Conservation (phyloP, 2,888 invertebrate genomes). For the Cheilosia vernalis region DNA sequence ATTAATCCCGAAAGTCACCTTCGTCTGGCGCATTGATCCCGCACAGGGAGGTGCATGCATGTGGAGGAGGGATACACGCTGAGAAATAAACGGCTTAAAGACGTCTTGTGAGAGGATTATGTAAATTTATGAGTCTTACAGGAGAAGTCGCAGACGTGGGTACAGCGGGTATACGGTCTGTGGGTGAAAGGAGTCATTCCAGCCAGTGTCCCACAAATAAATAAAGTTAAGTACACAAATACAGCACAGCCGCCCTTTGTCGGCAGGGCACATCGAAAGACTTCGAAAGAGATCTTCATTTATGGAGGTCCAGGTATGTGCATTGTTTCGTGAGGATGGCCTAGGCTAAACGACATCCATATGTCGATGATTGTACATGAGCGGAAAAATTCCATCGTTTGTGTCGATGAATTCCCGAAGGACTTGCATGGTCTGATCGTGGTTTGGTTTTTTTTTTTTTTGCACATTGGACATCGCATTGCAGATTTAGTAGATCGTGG, state of each 20-base stretch:
- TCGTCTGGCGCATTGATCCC: conserved; percentile 73
- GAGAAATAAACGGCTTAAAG: conserved; percentile 15
- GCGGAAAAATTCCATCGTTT: conserved; percentile 52
- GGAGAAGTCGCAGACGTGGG: conserved; percentile 32
- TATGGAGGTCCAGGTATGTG: conserved; percentile 40
- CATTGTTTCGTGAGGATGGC: conserved; percentile 29
- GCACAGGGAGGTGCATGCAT: conserved; percentile 9
- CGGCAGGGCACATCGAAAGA: conserved; percentile 48
- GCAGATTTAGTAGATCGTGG: conserved; percentile 4
- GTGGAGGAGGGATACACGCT: conserved; percentile 18
- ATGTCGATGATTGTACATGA: conserved; percentile 37
- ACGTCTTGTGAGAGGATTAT: conserved; percentile 57
- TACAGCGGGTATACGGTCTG: background rate
- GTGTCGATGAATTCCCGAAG: conserved; percentile 25
- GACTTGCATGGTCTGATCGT: background rate
- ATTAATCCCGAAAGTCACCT: conserved; percentile 64
- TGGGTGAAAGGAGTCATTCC: conserved; percentile 47
- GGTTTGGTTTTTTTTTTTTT: background rate
- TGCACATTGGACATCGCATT: background rate
- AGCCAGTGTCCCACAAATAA: conserved; percentile 45
- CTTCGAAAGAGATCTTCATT: conserved; percentile 67
- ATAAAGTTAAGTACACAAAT: conserved; percentile 38
- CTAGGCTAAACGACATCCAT: conserved; percentile 36
- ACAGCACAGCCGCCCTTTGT: conserved; percentile 50
- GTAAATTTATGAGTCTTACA: conserved; percentile 71